Conservation (phyloP, 2,113 vertebrate species). For the Casuarius casuarius region DNA sequence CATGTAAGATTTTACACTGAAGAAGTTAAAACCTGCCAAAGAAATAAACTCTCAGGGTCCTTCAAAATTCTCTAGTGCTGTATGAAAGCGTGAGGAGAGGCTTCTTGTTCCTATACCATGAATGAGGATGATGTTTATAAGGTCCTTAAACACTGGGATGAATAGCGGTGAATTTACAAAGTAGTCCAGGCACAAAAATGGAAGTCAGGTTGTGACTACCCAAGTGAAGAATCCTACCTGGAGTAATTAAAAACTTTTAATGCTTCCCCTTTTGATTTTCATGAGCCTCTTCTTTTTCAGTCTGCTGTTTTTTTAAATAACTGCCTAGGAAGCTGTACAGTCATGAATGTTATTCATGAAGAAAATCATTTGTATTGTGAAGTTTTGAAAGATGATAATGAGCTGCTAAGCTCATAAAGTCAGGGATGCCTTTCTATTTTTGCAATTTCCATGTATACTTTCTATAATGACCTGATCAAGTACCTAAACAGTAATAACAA, state of each 20-base stretch:
- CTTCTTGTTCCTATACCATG: neutral
- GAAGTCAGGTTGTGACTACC: neutral
- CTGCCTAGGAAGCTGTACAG: neutral
- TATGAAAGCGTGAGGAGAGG: neutral
- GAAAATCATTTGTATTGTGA: neutral
- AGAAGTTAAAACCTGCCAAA: neutral
- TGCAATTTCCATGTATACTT: neutral
- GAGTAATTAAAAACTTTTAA: neutral
- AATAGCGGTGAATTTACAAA: neutral
- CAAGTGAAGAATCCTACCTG: neutral
- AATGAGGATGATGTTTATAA: neutral
- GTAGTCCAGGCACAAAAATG: neutral
- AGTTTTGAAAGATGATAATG: neutral
- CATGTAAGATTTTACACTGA: neutral
- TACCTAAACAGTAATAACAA: neutral
- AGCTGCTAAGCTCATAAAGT: neutral
- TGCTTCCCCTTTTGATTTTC: neutral
- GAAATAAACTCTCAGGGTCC: neutral
- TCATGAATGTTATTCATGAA: neutral
- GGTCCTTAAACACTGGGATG: rapidly evolving
- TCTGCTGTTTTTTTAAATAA: neutral
- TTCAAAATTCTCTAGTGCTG: neutral
- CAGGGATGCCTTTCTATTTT: neutral
- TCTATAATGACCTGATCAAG: neutral
- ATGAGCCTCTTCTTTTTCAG: neutral